phyloP scores from a whole-genome alignment of 2,888 invertebrate species.

The Agonopterix arenella region DNA sequence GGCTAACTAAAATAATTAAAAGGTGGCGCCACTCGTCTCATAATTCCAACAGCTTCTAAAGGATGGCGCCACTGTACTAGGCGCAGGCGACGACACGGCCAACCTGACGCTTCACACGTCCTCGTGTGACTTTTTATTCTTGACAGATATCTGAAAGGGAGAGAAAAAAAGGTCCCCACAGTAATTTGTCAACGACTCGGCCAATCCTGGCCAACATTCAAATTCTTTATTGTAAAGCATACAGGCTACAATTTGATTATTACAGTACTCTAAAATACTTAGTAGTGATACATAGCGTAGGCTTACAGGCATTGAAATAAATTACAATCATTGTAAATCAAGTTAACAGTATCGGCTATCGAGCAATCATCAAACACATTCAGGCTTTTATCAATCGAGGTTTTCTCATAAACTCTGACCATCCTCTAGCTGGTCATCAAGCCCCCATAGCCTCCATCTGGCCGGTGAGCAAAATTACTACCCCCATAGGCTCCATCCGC shows the following conservation, averaged over 20 bases:
- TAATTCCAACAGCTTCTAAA: too few relatives aligned
- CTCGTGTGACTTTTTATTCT: slow-evolving; percentile 8
- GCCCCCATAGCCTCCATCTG: too few relatives aligned
- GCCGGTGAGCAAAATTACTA: too few relatives aligned
- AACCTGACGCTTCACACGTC: slow-evolving; percentile 9
- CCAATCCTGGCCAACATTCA: not conserved
- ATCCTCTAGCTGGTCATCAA: too few relatives aligned
- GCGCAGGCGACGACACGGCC: slow-evolving; percentile 1
- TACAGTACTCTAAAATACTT: not conserved
- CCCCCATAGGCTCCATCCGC: too few relatives aligned
- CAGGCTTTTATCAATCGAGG: too few relatives aligned
- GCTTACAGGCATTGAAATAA: too few relatives aligned
- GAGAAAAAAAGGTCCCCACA: not conserved
- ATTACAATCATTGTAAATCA: not conserved
- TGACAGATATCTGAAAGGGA: not conserved
- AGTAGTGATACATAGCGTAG: not conserved
- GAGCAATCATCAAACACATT: not conserved
- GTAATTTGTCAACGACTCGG: not conserved
- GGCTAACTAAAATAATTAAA: too few relatives aligned
- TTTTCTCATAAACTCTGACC: too few relatives aligned
- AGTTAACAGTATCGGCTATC: not conserved
- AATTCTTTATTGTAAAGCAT: not conserved
- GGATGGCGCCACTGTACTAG: too few relatives aligned
- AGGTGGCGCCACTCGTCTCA: too few relatives aligned
- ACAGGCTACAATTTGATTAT: not conserved